Conservation (phyloP, 2,113 vertebrate species). For the Butastur rufipennis region DNA sequence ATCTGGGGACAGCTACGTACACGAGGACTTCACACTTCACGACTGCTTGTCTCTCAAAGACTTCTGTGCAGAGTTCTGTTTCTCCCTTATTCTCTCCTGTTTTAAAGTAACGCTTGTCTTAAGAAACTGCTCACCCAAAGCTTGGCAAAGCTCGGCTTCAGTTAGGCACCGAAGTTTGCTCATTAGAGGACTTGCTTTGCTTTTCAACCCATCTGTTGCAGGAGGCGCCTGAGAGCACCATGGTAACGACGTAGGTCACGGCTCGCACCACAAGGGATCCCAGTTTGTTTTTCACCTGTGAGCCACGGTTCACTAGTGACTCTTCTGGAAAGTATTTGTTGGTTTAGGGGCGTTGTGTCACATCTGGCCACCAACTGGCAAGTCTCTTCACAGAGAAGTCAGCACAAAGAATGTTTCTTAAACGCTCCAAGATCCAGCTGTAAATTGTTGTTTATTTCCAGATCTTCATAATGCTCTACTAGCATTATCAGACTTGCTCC, state of each 20-base stretch:
- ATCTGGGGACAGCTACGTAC: background rate
- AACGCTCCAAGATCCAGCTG: background rate
- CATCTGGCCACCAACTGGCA: background rate
- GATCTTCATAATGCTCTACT: background rate
- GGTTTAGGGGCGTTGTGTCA: background rate
- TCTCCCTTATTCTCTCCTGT: background rate
- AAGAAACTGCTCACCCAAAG: background rate
- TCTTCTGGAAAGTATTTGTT: constrained; percentile 25
- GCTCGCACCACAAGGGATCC: background rate
- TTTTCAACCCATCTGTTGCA: background rate
- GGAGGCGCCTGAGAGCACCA: background rate
- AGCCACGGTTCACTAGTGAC: background rate
- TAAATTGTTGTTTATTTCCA: background rate
- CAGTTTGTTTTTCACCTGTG: background rate
- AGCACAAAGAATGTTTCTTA: background rate
- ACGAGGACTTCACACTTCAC: rapidly evolving
- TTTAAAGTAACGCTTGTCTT: background rate
- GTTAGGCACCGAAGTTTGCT: background rate
- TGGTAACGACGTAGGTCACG: background rate
- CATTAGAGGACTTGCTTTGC: background rate
- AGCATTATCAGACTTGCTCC: background rate
- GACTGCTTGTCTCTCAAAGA: background rate
- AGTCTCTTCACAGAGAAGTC: background rate
- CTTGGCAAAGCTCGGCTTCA: background rate
- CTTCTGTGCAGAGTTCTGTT: background rate